These are phyloP conservation scores for Scolanthus callimorphus DNA, from an alignment of 92 coral and sea anemone species.

Conservation along the genomic window DNA sequence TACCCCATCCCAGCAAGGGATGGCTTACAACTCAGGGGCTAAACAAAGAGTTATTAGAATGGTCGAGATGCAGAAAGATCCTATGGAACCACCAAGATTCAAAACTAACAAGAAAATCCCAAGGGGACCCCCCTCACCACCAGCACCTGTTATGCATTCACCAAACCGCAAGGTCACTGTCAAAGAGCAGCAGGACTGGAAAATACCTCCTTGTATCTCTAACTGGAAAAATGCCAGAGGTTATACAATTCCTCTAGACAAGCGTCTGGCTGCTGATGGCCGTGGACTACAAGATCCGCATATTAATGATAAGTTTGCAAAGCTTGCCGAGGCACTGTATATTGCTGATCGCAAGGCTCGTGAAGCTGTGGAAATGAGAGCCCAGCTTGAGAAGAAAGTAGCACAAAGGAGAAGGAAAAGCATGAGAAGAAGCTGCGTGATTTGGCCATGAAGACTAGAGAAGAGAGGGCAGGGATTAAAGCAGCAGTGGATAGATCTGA, in stretches of 20 bases:
- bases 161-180: conserved; percentile 99
- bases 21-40: conserved; percentile 95
- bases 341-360: conserved; percentile 99
- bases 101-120: conserved; percentile 99
- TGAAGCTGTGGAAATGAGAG: conserved; percentile 94
- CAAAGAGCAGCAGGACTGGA: conserved; percentile 99
- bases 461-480: conserved; percentile 87
- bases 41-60: conserved; percentile 94
- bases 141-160: conserved; percentile 99
- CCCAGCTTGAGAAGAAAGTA: conserved; percentile 87
- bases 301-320: conserved; percentile 98
- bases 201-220: conserved; percentile 97
- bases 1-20: conserved; percentile 97
- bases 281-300: conserved; percentile 98
- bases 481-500: conserved; percentile 69
- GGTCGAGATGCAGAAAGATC: conserved; percentile 98
- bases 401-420: conserved; percentile 94
- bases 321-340: conserved; percentile 95
- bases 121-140: conserved; percentile 97
- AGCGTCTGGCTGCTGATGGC: conserved; percentile 97
- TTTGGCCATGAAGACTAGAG: conserved; percentile 86
- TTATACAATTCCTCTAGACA: conserved; percentile 95
- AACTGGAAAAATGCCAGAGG: conserved; percentile 99
- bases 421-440: conserved; percentile 85
- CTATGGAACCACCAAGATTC: conserved; percentile 99